Conservation (phyloP, 2,797 vertebrate genomes). For the Sebastes reedi region DNA sequence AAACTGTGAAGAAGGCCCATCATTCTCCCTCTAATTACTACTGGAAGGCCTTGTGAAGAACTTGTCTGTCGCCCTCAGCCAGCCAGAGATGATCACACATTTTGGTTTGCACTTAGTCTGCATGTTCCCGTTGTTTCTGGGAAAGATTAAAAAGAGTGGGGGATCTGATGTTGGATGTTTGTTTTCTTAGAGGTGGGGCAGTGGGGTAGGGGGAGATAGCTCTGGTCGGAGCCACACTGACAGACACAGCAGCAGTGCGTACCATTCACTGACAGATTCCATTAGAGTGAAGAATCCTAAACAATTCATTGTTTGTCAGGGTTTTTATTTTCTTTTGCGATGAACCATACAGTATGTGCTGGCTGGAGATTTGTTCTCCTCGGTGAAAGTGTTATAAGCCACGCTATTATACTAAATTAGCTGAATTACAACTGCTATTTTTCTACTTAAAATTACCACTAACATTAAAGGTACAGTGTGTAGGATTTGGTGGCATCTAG, state of each 20-base stretch:
- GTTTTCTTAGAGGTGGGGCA: slow-evolving; percentile 39
- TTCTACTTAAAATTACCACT: neutral
- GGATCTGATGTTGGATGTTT: slow-evolving; percentile 14
- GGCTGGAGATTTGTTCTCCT: neutral
- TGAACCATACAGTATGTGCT: slow-evolving; percentile 11
- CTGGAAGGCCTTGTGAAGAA: slow-evolving; percentile 50
- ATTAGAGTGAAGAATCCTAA: slow-evolving; percentile 26
- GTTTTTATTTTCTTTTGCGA: neutral
- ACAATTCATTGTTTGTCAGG: slow-evolving; percentile 25
- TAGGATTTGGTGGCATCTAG: neutral
- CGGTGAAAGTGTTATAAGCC: neutral
- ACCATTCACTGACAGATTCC: slow-evolving; percentile 11
- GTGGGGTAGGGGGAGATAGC: slow-evolving; percentile 12
- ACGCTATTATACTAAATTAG: neutral
- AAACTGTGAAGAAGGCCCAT: slow-evolving; percentile 34
- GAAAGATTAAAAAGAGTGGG: slow-evolving; percentile 42
- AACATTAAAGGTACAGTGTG: neutral
- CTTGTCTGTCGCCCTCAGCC: slow-evolving; percentile 25
- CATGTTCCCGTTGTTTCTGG: slow-evolving; percentile 47
- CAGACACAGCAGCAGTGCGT: slow-evolving; percentile 17
- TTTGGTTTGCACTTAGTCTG: slow-evolving; percentile 42
- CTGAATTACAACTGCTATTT: neutral
- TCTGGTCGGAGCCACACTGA: slow-evolving; percentile 18
- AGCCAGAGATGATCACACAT: slow-evolving; percentile 57
- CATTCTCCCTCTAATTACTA: slow-evolving; percentile 57